Base-by-base conservation (phyloP, 2,888 invertebrate genomes). In the Rhodophaea formosa region DNA sequence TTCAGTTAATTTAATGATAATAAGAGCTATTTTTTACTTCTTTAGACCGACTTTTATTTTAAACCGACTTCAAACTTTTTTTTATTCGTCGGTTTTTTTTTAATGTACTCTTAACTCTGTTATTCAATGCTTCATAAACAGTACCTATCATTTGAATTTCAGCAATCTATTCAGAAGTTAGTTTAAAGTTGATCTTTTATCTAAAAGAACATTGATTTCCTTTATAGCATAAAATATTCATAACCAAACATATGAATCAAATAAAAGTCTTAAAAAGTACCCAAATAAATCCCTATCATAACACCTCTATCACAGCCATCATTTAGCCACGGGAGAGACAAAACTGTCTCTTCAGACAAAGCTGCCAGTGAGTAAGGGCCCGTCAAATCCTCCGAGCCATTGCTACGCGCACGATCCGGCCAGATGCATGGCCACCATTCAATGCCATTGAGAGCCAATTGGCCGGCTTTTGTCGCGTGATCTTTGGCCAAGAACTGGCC, bases 371-470 rank as follows among this genome's bases (percentile, higher is more conserved):
- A 85, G 77, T 84, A 80, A 84, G 80, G 77, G 74, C 79, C 82
- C 77, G 75, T 79, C 80, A 86, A 90, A 90, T 90, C 89, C 88
- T 77, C 68, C 65, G 71, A 72, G 72, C 85, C 77, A 86, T 87
- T 84, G 86, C 80, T 73, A 62, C 64, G 78, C 75, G 76, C 90
- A 89, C 90, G 89, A 80, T 74, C 81, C 76, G 57, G 72, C 75
- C 89, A 88, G 88, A 88, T 89, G 89, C 79, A 84, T 82, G 82
- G 70, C 78, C 68, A 59, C 61, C 60, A 61, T 55, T 55, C 62
- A 56, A 46, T 62, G 55, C 60, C 57, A 62, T 63, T 64, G 63
- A 59, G 59, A 59, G 57, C n/a, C 51, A 56, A 69, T 71, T 80
- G 77, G 79, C 78, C 82, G 70, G 74, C 76, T 77, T 74, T 74